Evolutionary conservation across 2,797 vertebrate genomes (phyloP), one percentile per base, ranked within the genome.

Genomic region (Cyclura pinguis): DNA sequence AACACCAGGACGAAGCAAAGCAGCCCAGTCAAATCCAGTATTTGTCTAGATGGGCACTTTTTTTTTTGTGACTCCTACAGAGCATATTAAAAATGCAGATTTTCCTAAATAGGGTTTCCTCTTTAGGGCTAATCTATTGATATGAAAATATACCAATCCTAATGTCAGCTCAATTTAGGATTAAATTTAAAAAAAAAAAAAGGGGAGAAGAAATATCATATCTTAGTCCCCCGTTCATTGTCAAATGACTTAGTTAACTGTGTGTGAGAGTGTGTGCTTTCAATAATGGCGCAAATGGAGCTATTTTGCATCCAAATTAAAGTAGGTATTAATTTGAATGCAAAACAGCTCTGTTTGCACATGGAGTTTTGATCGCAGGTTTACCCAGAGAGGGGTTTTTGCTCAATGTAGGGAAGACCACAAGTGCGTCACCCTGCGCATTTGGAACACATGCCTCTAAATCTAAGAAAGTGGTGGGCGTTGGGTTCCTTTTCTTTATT

Each of bases 221-320:
- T 97, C 96, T 97, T 95, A 95, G 95, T 96, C 97, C 96, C 97
- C 97, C 97, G 96, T 97, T 97, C 96, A 95, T 92, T 88, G 94
- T 96, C 95, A 95, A 97, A 96, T 5, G 92, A 93, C 95, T 96
- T 95, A 91, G 94, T 96, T 96, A 95, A 93, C 96, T 62, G 74
- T 55, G 38, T 69, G n/a, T 35, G 69, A 27, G 42, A 29, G 18
- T 52, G 57, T 89, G 81, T 35, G 74, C 91, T 29, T 94, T 90
- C 69, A 96, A 96, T 91, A 97, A 96, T 91, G 90, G 88, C 92
- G 93, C 95, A 97, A 97, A 97, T 96, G 93, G 96, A 97, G 95
- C 97, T 98, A 94, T 97, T 98, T 98, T 97, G 96, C 97, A 98
- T 98, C 97, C 97, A 97, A 95, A 98, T 97, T 97, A 97, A 97